Base-by-base conservation (phyloP, 2,888 invertebrate species). In the Ochropleura plecta region DNA sequence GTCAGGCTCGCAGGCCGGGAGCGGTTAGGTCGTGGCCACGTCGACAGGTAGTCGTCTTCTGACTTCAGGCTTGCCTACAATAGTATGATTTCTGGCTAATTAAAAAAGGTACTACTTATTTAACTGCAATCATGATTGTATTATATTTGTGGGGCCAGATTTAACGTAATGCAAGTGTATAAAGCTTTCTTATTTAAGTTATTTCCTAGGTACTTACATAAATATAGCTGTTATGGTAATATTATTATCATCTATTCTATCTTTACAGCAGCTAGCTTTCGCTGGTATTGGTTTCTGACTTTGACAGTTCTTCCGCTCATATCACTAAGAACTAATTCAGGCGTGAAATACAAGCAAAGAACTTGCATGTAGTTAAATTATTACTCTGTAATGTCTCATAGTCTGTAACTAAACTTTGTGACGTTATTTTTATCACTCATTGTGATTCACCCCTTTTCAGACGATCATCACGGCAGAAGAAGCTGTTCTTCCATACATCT, bases 1-100 rank as follows among this genome's bases (percentile, higher is more conserved):
- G 76, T 73, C 66, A 70, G 76, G 14, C 72, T 71, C 68, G 48
- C 51, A 63, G 78, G 64, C 79, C 69, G 69, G 59, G 60, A 55
- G 68, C 79, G 60, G 60, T 42, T 16, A 42, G 78, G 74, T 79
- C 73, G 73, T 68, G 78, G 79, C 30, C 49, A 62, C 55, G 59
- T 63, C 59, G 67, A 73, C 76, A 75, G 77, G 71, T 65, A 72
- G 44, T 60, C 65, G 44, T 53, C 66, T 46, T 55, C 42, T 78
- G 14, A 48, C 57, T 64, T 49, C 57, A 30, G 46, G 16, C 48
- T 71, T 53, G 12, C 14, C 42, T 62, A 59, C 57, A 40, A 59
- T 70, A 48, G 70, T 30, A 20, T 40, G 8, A 16, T 71, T 48
- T 20, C 18, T 57, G n/a, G 40, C 8, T 48, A 12, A 76, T 66